Percentiles rank a stretch among this genome's conserved stretches.
Evolutionary conservation across 2,888 invertebrate species (phyloP).

Genomic region (Andrena fulva): DNA sequence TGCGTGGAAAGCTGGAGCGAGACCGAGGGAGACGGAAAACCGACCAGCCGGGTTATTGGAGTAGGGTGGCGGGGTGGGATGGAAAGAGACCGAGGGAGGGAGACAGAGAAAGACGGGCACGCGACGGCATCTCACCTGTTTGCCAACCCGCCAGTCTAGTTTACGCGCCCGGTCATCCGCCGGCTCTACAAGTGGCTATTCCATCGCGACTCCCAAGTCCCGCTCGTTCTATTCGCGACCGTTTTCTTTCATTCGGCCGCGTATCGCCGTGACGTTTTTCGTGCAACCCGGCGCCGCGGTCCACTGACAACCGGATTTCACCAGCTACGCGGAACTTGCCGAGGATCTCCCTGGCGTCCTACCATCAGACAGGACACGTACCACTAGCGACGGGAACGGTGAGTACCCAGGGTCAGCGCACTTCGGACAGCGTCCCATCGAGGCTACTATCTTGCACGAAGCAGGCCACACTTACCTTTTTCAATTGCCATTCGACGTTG

Average conservation of each 20-base stretch:
- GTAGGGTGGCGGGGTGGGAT: slow-evolving; percentile 49
- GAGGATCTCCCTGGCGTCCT: neutral
- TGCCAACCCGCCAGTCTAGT: slow-evolving; percentile 80
- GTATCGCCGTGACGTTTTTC: neutral
- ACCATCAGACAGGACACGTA: slow-evolving; percentile 2
- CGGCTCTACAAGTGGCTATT: slow-evolving; percentile 77
- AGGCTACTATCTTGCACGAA: neutral
- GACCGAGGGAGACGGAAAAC: slow-evolving; percentile 38
- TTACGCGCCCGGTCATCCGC: slow-evolving; percentile 80
- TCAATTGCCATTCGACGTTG: neutral
- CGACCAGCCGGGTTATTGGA: slow-evolving; percentile 51
- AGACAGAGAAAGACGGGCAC: slow-evolving; percentile 65
- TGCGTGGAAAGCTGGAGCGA: slow-evolving; percentile 6
- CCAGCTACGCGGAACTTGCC: neutral
- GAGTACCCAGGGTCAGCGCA: slow-evolving; percentile 34
- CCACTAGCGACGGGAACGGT: slow-evolving; percentile 26
- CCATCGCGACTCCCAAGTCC: slow-evolving; percentile 33
- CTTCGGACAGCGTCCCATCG: neutral
- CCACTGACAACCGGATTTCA: slow-evolving; percentile 7
- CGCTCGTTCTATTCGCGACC: slow-evolving; percentile 31
- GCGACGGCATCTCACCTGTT: slow-evolving; percentile 79
- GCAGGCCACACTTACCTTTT: neutral
- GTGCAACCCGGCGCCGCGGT: neutral
- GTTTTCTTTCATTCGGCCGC: slow-evolving; percentile 22
- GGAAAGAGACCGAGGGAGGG: slow-evolving; percentile 33